Base-by-base conservation (phyloP, 2,797 vertebrate species). In the Eospalax fontanierii region DNA sequence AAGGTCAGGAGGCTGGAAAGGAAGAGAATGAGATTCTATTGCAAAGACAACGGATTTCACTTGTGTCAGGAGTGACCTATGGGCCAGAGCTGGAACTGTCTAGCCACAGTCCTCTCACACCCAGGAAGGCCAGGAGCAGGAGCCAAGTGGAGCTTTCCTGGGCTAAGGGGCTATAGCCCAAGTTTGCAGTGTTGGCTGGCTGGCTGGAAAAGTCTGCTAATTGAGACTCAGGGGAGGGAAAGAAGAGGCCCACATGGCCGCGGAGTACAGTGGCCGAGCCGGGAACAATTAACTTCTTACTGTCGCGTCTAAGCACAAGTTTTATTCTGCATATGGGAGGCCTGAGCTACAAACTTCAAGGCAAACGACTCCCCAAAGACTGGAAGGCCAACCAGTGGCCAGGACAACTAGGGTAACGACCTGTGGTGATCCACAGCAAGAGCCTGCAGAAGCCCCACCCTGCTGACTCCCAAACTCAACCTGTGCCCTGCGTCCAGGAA, bases 181-280 rank as follows among this genome's bases (percentile, higher is more conserved):
- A 22, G 7, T 0, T 57, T 3, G 8, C 35, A 11, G 54, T 22
- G 71, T 66, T 24, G 18, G 15, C 90, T 59, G 11, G 57, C 82
- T 70, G 74, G 21, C 94, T 73, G 6, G 70, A 76, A 73, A 86
- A 78, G 35, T 21, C 90, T 95, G 57, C 92, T 97, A 96, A 97
- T 94, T 96, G 93, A 89, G 82, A 87, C 97, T 78, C 95, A 18
- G 21, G 88, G 93, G 82, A 24, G n/a, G 30, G 71, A 43, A 28
- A 11, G 4, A 26, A 70, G 61, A 82, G 70, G 46, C 86, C 68
- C 0, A 0, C 43, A 2, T 46, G 8, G 0, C 91, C 4, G 43
- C 40, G 38, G 26, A 70, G 40, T 92, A 12, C 74, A 91, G 90
- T n/a, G 89, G 57, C 93, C 21, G 28, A 89, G 75, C 94, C 82